phyloP scores from a whole-genome alignment of 2,113 vertebrate species.

The Petaurus breviceps region DNA sequence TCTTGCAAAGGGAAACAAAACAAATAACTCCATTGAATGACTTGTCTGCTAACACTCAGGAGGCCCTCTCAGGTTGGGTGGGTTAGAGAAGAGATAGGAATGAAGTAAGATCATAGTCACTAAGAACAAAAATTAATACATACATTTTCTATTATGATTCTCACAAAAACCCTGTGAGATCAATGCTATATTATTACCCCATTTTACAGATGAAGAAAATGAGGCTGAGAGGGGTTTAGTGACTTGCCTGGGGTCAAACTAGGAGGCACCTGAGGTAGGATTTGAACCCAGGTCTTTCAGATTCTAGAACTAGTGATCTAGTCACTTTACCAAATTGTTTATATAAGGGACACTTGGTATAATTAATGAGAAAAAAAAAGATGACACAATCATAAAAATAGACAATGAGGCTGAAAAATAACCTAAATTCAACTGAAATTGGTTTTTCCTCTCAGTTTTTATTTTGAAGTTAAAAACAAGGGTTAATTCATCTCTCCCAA shows the following conservation, averaged over 20 bases:
- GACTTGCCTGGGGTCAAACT: background rate
- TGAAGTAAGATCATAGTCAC: background rate
- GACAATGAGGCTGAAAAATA: background rate
- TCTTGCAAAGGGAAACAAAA: conserved; percentile 3
- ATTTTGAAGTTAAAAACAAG: conserved; percentile 64
- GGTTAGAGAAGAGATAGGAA: background rate
- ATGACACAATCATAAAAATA: background rate
- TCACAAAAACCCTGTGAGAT: too few species aligned
- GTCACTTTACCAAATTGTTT: background rate
- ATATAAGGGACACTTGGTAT: background rate
- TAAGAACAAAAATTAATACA: background rate
- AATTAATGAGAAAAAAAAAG: background rate
- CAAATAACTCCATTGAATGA: background rate
- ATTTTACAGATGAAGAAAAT: too few species aligned
- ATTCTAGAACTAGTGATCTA: background rate
- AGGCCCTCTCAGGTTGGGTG: background rate
- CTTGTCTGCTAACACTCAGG: background rate
- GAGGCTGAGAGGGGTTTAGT: background rate
- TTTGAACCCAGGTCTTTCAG: background rate
- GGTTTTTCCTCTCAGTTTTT: conserved; percentile 17
- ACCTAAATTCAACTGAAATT: background rate
- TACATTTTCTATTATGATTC: too few species aligned
- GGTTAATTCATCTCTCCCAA: conserved; percentile 36
- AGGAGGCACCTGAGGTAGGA: background rate
- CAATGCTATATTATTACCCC: too few species aligned